A percentile compares a stretch with the other conserved stretches of the same genome.
Evolutionary conservation across 2,797 vertebrate genomes (phyloP).

Genomic region (Pitangus sulphuratus): DNA sequence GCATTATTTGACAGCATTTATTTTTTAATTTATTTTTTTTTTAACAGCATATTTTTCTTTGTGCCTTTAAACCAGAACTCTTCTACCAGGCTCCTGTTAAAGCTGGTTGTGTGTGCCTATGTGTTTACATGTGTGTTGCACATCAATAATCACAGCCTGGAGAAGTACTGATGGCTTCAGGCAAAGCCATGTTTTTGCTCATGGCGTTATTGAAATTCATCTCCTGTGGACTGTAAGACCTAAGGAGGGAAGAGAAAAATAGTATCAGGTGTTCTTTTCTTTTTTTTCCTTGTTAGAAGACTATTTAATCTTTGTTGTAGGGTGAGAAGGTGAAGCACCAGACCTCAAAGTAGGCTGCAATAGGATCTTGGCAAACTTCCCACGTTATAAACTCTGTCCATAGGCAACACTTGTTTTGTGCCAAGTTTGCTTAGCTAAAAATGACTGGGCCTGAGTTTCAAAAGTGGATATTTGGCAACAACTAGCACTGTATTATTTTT

Average conservation of each 20-base stretch:
- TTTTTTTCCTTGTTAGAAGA: not conserved
- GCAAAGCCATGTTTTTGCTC: not conserved
- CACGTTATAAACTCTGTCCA: constrained; percentile 41
- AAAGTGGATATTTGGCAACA: constrained; percentile 35
- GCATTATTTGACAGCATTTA: not conserved
- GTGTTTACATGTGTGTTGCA: not conserved
- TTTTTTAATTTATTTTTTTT: not conserved
- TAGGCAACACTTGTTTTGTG: constrained; percentile 7
- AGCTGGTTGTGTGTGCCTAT: not conserved
- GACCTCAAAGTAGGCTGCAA: constrained; percentile 53
- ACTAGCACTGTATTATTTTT: constrained; percentile 13
- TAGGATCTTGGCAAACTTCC: constrained; percentile 57
- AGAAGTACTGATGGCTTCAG: not conserved
- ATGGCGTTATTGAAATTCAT: constrained; percentile 36
- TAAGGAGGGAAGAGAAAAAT: not conserved
- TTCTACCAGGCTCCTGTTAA: not conserved
- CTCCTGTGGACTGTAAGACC: constrained; percentile 1
- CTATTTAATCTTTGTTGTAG: constrained; percentile 54
- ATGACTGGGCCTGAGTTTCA: constrained; percentile 41
- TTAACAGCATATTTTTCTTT: not conserved
- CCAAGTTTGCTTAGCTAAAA: constrained; percentile 68
- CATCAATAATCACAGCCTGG: not conserved
- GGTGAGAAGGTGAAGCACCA: constrained; percentile 65
- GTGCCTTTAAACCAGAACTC: not conserved
- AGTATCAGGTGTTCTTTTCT: constrained; percentile 32